Base-by-base conservation (phyloP, 2,888 invertebrate genomes). In the Drosophila prolongata region DNA sequence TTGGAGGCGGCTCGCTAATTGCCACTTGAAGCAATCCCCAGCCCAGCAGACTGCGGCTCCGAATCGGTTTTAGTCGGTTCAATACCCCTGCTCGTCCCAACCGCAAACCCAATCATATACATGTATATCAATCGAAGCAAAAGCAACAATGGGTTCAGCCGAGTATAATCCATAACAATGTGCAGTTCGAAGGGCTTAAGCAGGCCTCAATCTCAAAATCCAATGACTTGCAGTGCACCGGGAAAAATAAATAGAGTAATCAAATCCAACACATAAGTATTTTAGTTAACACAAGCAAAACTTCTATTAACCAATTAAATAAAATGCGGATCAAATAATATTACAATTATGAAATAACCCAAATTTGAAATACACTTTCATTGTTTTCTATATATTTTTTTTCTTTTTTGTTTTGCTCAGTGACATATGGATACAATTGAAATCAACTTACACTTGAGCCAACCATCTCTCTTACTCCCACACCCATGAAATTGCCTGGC, bases 1-100 rank as follows among this genome's bases (percentile, higher is more conserved):
- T 73, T 49, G 60, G 77, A 58, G 56, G 58, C 47, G 56, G 58
- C 47, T 62, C 59, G 61, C 86, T 83, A 84, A 84, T 86, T 86
- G 83, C 75, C 78, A 80, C 83, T 77, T 84, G 79, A 75, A 59
- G 56, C 67, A 68, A 78, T 38, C 37, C 37, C 69, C 42, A 52
- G 30, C 43, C 37, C 13, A 11, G 65, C 27, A 14, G 30, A 30
- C 14, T 49, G 40, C n/a, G 27, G 49, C 14, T 77, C 68, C 42
- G 27, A 30, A 54, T 54, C n/a, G 58, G 55, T 40, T 58, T 57
- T 57, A 27, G 58, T 62, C 67, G 64, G 75, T 86, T 84, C 80
- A 86, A 88, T 77, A 86, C 68, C 68, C 68, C 62, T 27, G 67
- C 59, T 64, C 40, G 44, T 46, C 57, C 57, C 24, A 57, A 59